Conservation (phyloP, 1,140 invertebrate genomes). For the Apocrypta bakeri region DNA sequence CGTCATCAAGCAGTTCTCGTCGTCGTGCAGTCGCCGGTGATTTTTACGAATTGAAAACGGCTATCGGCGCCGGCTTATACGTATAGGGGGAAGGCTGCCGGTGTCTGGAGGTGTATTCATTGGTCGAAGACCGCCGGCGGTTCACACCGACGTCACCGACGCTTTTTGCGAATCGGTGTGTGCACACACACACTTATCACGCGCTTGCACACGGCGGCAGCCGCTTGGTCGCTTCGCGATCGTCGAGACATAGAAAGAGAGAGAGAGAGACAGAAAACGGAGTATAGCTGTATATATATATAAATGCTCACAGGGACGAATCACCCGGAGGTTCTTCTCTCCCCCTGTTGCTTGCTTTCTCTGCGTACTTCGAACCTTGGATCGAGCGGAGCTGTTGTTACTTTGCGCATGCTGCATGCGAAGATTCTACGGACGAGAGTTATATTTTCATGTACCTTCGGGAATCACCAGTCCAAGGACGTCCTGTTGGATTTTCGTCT, state of each 20-base stretch:
- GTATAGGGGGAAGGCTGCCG: neutral
- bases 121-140: conserved; percentile 14
- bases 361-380: neutral
- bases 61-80: neutral
- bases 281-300: neutral
- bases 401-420: neutral
- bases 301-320: neutral
- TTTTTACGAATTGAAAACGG: conserved; percentile 16
- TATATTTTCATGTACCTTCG: too few relatives aligned
- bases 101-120: neutral
- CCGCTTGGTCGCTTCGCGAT: neutral
- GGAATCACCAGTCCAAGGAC: too few relatives aligned
- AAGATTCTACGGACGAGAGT: neutral
- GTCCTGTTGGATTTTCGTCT: too few relatives aligned
- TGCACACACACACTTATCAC: neutral
- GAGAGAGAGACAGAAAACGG: neutral
- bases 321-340: neutral
- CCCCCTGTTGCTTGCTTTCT: conserved; percentile 1
- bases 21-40: neutral
- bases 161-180: neutral
- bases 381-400: neutral
- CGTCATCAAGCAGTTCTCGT: too few relatives aligned
- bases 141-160: conserved; percentile 11
- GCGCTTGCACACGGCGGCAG: too few relatives aligned
- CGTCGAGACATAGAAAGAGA: neutral